Evolutionary conservation across 2,113 vertebrate species (phyloP).

Genomic region (Cyprinodon variegatus): DNA sequence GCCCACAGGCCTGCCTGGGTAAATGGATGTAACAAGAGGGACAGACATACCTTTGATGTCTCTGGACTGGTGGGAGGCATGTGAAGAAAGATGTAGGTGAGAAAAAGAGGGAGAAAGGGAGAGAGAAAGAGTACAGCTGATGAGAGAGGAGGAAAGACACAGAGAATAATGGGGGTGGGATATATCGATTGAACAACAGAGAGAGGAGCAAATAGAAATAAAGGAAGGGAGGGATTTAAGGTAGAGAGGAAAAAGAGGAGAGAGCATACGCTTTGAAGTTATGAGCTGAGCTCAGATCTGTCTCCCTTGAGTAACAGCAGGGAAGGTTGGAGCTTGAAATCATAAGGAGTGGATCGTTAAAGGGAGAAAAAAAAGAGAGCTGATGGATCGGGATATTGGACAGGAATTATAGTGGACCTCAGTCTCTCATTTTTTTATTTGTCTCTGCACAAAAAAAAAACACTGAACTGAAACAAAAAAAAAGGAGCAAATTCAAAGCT

Average conservation of each 20-base stretch:
- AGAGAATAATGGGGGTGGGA: conserved; percentile 7
- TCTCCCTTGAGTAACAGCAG: conserved; percentile 36
- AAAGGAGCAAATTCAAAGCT: neutral
- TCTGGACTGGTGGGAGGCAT: conserved; percentile 40
- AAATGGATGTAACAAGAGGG: conserved; percentile 27
- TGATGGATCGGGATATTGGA: conserved; percentile 49
- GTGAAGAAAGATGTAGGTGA: conserved; percentile 18
- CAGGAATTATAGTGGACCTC: conserved; percentile 12
- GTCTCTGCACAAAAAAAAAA: conserved; percentile 6
- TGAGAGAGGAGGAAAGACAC: conserved; percentile 26
- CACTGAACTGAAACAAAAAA: neutral
- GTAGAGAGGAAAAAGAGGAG: conserved; percentile 30
- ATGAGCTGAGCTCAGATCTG: conserved; percentile 31
- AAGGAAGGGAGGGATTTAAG: conserved; percentile 35
- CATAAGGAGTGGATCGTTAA: conserved; percentile 30
- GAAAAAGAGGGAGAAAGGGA: neutral
- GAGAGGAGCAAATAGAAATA: conserved; percentile 57
- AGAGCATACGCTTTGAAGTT: conserved; percentile 60
- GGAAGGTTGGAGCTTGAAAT: conserved; percentile 27
- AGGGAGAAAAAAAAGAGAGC: conserved; percentile 25
- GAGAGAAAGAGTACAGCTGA: conserved; percentile 34
- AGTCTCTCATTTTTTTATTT: conserved; percentile 21
- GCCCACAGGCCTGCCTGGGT: conserved; percentile 22
- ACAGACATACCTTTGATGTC: conserved; percentile 56
- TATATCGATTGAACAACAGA: conserved; percentile 60